phyloP scores from a whole-genome alignment of 2,113 vertebrate species.

The Lepisosteus oculatus region DNA sequence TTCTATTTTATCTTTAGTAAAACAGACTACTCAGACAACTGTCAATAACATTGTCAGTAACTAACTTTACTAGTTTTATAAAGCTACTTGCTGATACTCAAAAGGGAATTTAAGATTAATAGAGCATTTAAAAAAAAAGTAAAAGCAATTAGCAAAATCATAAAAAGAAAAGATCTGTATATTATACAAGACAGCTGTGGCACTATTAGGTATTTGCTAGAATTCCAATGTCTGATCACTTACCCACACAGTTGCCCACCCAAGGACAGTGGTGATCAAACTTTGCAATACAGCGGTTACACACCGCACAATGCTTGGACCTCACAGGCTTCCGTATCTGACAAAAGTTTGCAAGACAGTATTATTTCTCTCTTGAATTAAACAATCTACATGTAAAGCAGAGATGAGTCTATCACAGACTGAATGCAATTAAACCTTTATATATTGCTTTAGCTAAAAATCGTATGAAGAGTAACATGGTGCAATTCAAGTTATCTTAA shows the following conservation, averaged over 20 bases:
- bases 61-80: background rate
- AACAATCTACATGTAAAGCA: background rate
- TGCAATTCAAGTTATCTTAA: background rate
- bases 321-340: conserved; percentile 98
- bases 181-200: too few species aligned
- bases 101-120: background rate
- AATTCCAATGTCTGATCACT: conserved; percentile 42
- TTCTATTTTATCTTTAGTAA: too few species aligned
- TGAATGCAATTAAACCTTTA: background rate
- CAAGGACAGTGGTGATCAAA: conserved; percentile 98
- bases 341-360: background rate
- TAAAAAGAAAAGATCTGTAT: too few species aligned
- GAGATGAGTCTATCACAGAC: too few species aligned
- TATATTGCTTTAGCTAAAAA: background rate
- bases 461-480: background rate
- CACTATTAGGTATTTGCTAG: too few species aligned
- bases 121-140: background rate
- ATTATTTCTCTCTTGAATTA: background rate
- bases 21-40: too few species aligned
- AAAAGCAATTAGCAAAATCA: background rate
- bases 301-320: conserved; percentile 97
- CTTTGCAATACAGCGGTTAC: conserved; percentile 96
- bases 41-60: too few species aligned
- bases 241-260: conserved; percentile 99
- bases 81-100: conserved; percentile 14